Evolutionary conservation across 2,797 vertebrate genomes (phyloP).

Genomic region (Rachycentron canadum): DNA sequence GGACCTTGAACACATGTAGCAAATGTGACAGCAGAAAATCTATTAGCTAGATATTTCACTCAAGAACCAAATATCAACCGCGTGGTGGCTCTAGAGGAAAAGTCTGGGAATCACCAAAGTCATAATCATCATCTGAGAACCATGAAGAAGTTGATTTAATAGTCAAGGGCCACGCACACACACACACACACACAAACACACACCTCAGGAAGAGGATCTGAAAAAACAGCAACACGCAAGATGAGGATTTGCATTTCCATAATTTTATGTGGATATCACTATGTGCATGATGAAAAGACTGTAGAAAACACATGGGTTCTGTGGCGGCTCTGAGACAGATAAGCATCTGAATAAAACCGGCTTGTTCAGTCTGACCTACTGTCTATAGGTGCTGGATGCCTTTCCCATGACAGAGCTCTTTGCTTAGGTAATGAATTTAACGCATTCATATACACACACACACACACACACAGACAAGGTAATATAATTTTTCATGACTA

Average conservation of each 20-base stretch:
- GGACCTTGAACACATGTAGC: not conserved
- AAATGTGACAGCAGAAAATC: not conserved
- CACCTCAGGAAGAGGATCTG: not conserved
- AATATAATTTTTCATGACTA: constrained; percentile 42
- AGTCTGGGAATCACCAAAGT: not conserved
- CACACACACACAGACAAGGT: constrained; percentile 4
- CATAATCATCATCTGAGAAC: not conserved
- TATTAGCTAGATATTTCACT: not conserved
- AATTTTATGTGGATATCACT: constrained; percentile 7
- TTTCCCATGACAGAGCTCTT: constrained; percentile 29
- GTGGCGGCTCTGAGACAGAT: not conserved
- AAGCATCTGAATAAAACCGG: constrained; percentile 53
- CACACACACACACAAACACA: too few relatives aligned
- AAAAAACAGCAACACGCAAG: not conserved
- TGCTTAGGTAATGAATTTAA: constrained; percentile 36
- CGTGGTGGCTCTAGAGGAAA: not conserved
- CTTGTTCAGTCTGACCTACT: constrained; percentile 46
- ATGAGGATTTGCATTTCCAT: not conserved
- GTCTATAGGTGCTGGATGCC: constrained; percentile 12
- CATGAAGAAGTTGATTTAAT: not conserved
- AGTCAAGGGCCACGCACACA: not conserved
- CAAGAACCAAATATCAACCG: not conserved
- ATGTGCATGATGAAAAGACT: not conserved
- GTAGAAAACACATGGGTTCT: constrained; percentile 30
- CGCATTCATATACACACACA: not conserved